Evolutionary conservation across 2,113 vertebrate genomes (phyloP), one percentile per base, ranked within the genome.

Genomic region (Rhinoderma darwinii): DNA sequence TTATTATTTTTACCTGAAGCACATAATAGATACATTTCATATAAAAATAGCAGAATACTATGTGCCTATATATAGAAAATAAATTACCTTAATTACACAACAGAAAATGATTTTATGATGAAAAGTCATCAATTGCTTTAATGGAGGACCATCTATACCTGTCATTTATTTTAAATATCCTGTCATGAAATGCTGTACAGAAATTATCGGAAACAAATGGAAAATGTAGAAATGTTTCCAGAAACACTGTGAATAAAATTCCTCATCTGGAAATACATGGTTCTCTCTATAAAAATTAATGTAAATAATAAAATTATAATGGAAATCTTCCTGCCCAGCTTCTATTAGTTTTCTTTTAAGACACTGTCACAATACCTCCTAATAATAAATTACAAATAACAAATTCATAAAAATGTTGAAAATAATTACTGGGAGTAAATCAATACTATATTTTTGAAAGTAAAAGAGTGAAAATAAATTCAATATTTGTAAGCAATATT

Each of bases 201-300:
- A 63, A 41, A 56, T 56, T 59, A 54, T 47, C 8, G 51, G 20
- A 73, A 12, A 17, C 35, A 22, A 14, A 54, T 22, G 32, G 0
- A 59, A 41, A 82, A 66, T 78, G 22, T 56, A 39, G 50, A 59
- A 56, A 37, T 32, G 20, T 59, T 79, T 54, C 15, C 15, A 22
- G 20, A 12, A 37, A 78, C 1, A 20, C 15, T 25, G 44, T 12
- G 4, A 78, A 66, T 68, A 22, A 27, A 85, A 85, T 77, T 77
- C 3, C 63, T 78, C 84, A 78, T 68, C 84, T 63, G 74, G 30
- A 86, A 78, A 79, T 78, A 51, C 22, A 50, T 68, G 41, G 30
- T 32, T 44, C 11, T 77, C 27, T 37, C 30, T 61, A 15, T 39
- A 70, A 68, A 79, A 39, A 79, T 63, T 32, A 78, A 20, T 54